phyloP scores from a whole-genome alignment of 2,888 invertebrate genomes.

The Hyposoter didymator region DNA sequence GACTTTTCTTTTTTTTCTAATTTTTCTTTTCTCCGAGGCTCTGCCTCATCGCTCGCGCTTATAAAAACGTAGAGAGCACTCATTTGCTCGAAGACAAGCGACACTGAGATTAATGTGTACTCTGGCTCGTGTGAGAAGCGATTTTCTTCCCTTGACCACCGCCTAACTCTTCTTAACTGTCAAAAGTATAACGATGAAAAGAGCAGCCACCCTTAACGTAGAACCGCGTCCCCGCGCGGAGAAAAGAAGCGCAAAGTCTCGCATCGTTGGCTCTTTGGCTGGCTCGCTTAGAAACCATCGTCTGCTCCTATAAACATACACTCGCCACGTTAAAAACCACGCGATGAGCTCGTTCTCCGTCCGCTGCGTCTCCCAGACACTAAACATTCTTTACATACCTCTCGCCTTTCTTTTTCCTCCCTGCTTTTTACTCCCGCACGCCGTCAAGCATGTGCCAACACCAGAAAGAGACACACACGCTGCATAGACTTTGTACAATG shows the following conservation, averaged over 20 bases:
- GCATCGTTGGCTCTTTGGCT: slow-evolving; percentile 59
- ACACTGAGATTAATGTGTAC: slow-evolving; percentile 56
- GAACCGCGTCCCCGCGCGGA: neutral
- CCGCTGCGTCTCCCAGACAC: slow-evolving; percentile 35
- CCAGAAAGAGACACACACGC: slow-evolving; percentile 13
- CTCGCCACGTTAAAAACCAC: slow-evolving; percentile 20
- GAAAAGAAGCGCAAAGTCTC: slow-evolving; percentile 10
- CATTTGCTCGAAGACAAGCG: slow-evolving; percentile 16
- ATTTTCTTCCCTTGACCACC: slow-evolving; percentile 68
- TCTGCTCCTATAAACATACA: neutral
- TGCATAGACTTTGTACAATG: slow-evolving; percentile 58
- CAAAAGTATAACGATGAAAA: slow-evolving; percentile 70
- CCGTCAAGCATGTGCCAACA: slow-evolving; percentile 32
- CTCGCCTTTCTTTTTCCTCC: slow-evolving; percentile 8
- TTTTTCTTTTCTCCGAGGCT: neutral
- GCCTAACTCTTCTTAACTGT: slow-evolving; percentile 76
- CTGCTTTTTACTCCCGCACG: slow-evolving; percentile 21
- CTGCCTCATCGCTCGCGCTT: neutral
- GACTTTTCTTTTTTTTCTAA: neutral
- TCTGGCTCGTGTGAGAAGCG: slow-evolving; percentile 27
- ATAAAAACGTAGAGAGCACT: slow-evolving; percentile 1
- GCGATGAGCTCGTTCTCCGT: slow-evolving; percentile 24
- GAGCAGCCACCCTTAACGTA: slow-evolving; percentile 39
- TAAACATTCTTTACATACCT: neutral
- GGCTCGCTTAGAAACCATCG: slow-evolving; percentile 50